Evolutionary conservation across 2,888 invertebrate genomes (phyloP), one percentile per base, ranked within the genome.

Genomic region (Ischnus inquisitorius): DNA sequence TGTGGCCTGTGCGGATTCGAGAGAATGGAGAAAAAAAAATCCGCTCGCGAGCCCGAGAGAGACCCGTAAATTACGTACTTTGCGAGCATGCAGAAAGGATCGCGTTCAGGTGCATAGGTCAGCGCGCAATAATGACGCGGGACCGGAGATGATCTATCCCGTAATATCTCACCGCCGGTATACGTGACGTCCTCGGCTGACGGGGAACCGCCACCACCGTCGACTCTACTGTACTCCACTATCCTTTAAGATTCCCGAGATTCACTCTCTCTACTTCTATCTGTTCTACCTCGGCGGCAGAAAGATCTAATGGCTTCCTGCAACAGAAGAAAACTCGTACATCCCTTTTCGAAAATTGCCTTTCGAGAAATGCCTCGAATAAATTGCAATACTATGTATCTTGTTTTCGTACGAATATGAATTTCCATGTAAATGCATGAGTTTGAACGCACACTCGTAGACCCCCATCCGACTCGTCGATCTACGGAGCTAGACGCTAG

Each of bases 11-110:
- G 25, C 54, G 22, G 51, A 60, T 62, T 51, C 65, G 16, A 28
- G 41, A 41, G 65, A 65, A 62, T 48, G 57, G 19, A 54, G 87
- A 91, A 90, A 90, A 87, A 91, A 90, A 90, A 91, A 92, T 88
- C 88, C 90, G 74, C 75, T 51, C 69, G 69, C 74, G 77, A 80
- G 68, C 78, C 22, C 43, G 68, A 10, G 68, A 22, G 90, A 92
- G 90, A 90, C 90, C 90, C 90, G 92, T 91, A 92, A 92, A 92
- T 91, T 90, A 92, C 89, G 89, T 88, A 89, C 89, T 90, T 90
- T 89, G 88, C 90, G 78, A 78, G 88, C 89, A 89, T 89, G 90
- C 89, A 90, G 90, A 90, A 91, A 91, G 89, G 89, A 90, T 90
- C 88, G 89, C 88, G 88, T 88, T 90, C 90, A 86, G 88, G 91